Conservation (phyloP, 2,113 vertebrate genomes). For the Anoplopoma fimbria region DNA sequence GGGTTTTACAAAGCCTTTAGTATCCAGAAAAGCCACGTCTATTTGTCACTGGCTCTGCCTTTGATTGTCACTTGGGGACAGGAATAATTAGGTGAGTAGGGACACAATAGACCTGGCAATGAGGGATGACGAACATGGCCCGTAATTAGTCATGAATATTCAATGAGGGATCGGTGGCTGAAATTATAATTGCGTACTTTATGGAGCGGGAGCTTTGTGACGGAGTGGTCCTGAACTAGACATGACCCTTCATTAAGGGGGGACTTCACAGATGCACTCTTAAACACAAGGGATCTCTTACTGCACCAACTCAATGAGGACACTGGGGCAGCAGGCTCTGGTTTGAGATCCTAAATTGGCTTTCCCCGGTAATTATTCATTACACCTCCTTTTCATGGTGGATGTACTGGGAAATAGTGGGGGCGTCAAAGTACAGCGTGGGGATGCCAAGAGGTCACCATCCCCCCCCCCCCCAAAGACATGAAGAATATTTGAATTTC, state of each 20-base stretch:
- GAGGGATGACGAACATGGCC: conserved; percentile 59
- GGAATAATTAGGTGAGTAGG: conserved; percentile 79
- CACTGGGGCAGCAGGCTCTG: neutral
- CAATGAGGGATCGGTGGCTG: conserved; percentile 62
- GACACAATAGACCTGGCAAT: conserved; percentile 74
- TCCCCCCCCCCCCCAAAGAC: neutral
- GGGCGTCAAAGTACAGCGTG: neutral
- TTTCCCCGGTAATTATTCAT: conserved; percentile 31
- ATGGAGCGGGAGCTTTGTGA: conserved; percentile 47
- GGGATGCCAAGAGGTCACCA: neutral
- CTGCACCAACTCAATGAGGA: conserved; percentile 6
- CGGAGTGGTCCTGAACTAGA: conserved; percentile 51
- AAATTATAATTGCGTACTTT: conserved; percentile 64
- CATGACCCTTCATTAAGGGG: conserved; percentile 51
- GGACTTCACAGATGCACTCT: conserved; percentile 28
- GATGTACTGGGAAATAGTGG: neutral
- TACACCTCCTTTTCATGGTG: neutral
- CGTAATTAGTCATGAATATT: conserved; percentile 86
- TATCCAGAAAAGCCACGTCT: conserved; percentile 58
- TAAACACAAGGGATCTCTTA: conserved; percentile 8
- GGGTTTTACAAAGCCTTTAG: conserved; percentile 61
- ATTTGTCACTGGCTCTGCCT: conserved; percentile 54
- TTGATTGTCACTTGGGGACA: conserved; percentile 75
- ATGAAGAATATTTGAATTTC: neutral
- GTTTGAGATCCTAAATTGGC: conserved; percentile 25